Conservation (phyloP, 2,888 invertebrate genomes). For the Octonoba sinensis region DNA sequence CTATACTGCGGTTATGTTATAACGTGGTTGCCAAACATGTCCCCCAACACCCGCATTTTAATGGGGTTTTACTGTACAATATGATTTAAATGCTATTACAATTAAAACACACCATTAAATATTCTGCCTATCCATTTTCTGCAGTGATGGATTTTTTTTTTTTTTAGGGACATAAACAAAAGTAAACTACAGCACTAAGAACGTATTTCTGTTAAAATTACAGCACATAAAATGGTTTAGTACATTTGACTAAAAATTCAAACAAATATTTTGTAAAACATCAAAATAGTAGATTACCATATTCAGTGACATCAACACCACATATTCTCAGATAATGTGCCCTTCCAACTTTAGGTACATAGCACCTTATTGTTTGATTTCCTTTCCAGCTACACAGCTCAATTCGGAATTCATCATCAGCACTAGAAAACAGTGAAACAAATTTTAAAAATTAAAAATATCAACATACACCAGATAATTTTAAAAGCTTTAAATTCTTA, state of each 20-base stretch:
- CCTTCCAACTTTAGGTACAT: conserved; percentile 86
- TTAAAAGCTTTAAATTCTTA: no score
- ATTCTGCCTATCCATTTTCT: no score
- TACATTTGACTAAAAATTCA: neutral
- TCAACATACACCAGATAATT: no score
- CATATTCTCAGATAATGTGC: conserved; percentile 88
- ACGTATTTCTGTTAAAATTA: neutral
- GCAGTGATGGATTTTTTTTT: no score
- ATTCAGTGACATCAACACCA: conserved; percentile 88
- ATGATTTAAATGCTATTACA: no score
- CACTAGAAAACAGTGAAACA: conserved; percentile 13
- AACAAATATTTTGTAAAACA: neutral
- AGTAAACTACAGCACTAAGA: no score
- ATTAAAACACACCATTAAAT: no score
- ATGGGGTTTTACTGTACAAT: no score
- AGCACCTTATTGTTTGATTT: conserved; percentile 86
- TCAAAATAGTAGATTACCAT: conserved; percentile 75
- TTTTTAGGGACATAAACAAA: no score
- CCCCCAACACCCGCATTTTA: no score
- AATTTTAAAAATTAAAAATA: neutral
- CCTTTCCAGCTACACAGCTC: conserved; percentile 89
- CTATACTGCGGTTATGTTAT: no score
- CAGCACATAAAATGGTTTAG: neutral
- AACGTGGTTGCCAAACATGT: no score
- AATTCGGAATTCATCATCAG: conserved; percentile 52